A percentile compares a stretch with the other conserved stretches of the same genome.
Conservation (phyloP, 2,797 vertebrate genomes). For the Sebastes diaconus region DNA sequence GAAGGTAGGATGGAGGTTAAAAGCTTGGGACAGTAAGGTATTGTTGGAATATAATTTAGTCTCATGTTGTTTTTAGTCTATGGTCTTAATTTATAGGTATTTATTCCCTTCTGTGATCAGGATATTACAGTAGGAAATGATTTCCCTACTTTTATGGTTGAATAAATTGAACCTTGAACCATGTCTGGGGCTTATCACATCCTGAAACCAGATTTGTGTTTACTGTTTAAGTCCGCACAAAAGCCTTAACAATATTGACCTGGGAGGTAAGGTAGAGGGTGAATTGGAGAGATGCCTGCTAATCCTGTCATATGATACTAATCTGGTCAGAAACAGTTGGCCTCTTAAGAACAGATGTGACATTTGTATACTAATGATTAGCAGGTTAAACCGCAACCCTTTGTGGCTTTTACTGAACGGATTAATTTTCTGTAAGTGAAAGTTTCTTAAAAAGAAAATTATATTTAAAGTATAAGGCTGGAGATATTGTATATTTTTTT, state of each 20-base stretch:
- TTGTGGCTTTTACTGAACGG: not conserved
- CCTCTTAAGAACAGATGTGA: constrained; percentile 42
- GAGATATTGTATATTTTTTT: not conserved
- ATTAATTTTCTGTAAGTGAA: constrained; percentile 1
- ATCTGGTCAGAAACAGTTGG: constrained; percentile 63
- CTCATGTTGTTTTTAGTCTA: not conserved
- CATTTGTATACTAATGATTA: constrained; percentile 39
- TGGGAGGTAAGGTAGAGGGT: constrained; percentile 19
- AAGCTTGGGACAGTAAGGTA: not conserved
- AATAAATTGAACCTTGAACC: not conserved
- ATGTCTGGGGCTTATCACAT: not conserved
- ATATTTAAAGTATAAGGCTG: not conserved
- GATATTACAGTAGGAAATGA: not conserved
- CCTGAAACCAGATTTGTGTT: constrained; percentile 39
- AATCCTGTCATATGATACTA: constrained; percentile 71
- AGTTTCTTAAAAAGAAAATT: not conserved
- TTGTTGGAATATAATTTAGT: not conserved
- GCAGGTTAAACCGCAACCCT: not conserved
- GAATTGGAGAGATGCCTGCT: constrained; percentile 43
- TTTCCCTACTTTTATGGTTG: not conserved
- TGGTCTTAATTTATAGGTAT: not conserved
- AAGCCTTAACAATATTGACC: constrained; percentile 50
- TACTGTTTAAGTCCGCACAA: constrained; percentile 22
- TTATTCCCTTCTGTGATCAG: not conserved
- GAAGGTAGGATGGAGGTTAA: constrained; percentile 5